Conservation (phyloP, 2,888 invertebrate genomes). For the Silvanus unidentatus region DNA sequence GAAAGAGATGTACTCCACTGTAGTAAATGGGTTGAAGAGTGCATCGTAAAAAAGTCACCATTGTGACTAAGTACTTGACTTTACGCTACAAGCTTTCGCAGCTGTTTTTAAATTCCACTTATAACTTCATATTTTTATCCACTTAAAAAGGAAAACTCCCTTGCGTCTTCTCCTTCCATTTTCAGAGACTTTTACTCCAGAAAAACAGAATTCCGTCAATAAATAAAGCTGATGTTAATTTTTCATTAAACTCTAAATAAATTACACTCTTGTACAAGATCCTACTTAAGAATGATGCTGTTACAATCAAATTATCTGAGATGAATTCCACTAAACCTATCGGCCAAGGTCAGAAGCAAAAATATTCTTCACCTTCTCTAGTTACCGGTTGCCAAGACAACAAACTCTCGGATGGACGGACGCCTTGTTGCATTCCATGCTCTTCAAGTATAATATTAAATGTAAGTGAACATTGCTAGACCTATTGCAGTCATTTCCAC, state of each 20-base stretch:
- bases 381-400: constrained; percentile 1
- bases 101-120: constrained; percentile 1
- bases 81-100: constrained; percentile 1
- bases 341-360: constrained; percentile 15
- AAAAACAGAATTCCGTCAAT: no score
- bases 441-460: not conserved
- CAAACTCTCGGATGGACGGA: not conserved
- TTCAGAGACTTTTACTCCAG: no score
- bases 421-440: constrained; percentile 1
- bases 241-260: no score
- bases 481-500: no score
- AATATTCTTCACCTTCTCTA: not conserved
- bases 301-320: not conserved
- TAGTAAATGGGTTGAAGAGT: constrained; percentile 2
- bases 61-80: not conserved
- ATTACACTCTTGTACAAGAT: no score
- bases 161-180: no score
- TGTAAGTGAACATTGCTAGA: no score
- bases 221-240: no score
- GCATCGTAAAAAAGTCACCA: constrained; percentile 1
- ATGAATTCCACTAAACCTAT: not conserved
- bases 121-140: not conserved
- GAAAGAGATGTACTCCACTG: constrained; percentile 2
- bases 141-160: no score
- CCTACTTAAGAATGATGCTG: no score